phyloP scores from a whole-genome alignment of 2,797 vertebrate genomes.

The Halcyon leucocephala region DNA sequence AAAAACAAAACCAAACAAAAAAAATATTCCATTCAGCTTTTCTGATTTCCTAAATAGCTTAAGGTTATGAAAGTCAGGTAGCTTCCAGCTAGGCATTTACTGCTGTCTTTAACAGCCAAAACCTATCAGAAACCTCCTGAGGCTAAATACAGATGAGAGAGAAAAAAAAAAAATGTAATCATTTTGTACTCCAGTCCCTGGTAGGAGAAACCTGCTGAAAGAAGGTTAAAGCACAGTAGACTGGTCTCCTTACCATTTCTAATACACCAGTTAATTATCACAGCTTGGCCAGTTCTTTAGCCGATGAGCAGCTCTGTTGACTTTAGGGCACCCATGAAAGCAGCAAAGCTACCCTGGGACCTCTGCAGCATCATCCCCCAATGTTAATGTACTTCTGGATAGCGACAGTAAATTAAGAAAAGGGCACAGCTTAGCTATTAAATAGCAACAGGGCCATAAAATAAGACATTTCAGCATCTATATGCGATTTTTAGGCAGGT shows the following conservation, averaged over 20 bases:
- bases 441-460: conserved; percentile 45
- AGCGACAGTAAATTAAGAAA: conserved; percentile 15
- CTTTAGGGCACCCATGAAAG: not conserved
- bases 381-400: not conserved
- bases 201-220: conserved; percentile 5
- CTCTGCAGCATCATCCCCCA: not conserved
- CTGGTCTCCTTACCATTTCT: not conserved
- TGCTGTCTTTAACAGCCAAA: conserved; percentile 48
- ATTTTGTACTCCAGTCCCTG: conserved; percentile 36
- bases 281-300: not conserved
- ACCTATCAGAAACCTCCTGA: conserved; percentile 42
- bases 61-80: conserved; percentile 48
- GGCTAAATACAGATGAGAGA: conserved; percentile 22
- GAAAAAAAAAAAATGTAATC: not conserved
- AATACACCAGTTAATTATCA: not conserved
- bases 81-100: conserved; percentile 55
- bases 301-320: not conserved
- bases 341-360: not conserved
- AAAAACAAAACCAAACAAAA: rapidly evolving
- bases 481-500: conserved; percentile 51
- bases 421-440: conserved; percentile 37
- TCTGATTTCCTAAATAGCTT: conserved; percentile 49
- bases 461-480: conserved; percentile 60
- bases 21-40: conserved; percentile 24
- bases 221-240: not conserved